Evolutionary conservation across 2,888 invertebrate genomes (phyloP), one percentile per base, ranked within the genome.

Genomic region (Phania funesta): DNA sequence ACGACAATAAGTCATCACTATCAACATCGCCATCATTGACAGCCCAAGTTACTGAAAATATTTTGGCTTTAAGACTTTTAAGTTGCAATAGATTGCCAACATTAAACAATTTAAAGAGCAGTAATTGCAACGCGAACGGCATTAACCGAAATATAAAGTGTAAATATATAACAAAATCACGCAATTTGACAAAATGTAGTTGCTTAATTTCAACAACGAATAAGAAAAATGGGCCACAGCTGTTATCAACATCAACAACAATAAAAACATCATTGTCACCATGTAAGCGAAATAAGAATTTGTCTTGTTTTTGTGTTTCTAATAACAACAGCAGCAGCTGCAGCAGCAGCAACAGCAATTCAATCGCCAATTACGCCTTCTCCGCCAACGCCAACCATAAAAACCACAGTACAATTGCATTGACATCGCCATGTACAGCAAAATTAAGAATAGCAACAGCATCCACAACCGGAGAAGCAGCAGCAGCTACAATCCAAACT

Each of bases 131-230:
- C 7, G 29, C 7, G 3, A 29, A 29, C 29, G 9, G 9, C 7
- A 41, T 52, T 16, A 41, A 18, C 8, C 13, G 3, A 11, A 20
- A 8, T 26, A 22, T 46, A 35, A 54, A 54, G 13, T 22, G 4
- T 3, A 56, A 62, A 62, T 76, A 58, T 74, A 9, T 65, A 73
- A 78, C 68, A 56, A 78, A 83, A 68, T 48, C 56, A 58, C 38
- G 54, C 68, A 76, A 70, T 73, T 48, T 74, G 60, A 67, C 60
- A 62, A 76, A 74, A 62, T 65, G 64, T 20, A 79, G 48, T 60
- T 44, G 75, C 16, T 73, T 64, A 79, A 74, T 35, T 58, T 52
- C 56, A 48, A 16, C 20, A n/a, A 64, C 16, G 16, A 82, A 80
- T 70, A 62, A 76, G 64, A 64, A 38, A 54, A 71, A 58, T 26